Evolutionary conservation across 2,113 vertebrate species (phyloP).

Genomic region (Redunca redunca): DNA sequence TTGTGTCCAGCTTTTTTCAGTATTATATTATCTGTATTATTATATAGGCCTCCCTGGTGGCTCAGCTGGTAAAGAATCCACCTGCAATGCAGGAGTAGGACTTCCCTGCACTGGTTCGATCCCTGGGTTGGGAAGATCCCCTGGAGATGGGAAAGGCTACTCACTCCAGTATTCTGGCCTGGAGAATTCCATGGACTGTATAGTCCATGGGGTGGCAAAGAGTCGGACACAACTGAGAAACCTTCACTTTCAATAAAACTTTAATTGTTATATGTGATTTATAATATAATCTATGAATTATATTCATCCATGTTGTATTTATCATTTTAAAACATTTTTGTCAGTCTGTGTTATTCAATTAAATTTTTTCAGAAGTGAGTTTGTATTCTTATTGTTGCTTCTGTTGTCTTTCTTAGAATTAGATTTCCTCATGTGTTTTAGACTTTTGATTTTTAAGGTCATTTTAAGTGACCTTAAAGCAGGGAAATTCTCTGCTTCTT

Average conservation of each 20-base stretch:
- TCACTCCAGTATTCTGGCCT: background rate
- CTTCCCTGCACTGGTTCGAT: background rate
- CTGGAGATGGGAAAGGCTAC: background rate
- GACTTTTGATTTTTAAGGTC: background rate
- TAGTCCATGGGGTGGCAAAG: background rate
- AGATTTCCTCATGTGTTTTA: background rate
- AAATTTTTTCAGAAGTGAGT: background rate
- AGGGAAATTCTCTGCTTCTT: background rate
- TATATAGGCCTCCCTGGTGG: background rate
- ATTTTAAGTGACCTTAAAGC: background rate
- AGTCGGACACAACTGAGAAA: background rate
- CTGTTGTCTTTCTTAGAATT: background rate
- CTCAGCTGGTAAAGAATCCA: background rate
- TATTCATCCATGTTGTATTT: background rate
- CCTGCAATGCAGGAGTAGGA: background rate
- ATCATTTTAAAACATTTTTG: constrained; percentile 9
- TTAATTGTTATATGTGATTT: background rate
- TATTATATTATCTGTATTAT: background rate
- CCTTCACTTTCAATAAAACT: background rate
- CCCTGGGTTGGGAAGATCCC: background rate
- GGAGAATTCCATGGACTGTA: background rate
- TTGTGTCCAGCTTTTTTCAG: background rate
- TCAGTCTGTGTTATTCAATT: background rate
- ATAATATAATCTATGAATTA: background rate
- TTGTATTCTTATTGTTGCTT: background rate